phyloP scores from a whole-genome alignment of 2,113 vertebrate genomes.

The Cynopterus brachyotis region DNA sequence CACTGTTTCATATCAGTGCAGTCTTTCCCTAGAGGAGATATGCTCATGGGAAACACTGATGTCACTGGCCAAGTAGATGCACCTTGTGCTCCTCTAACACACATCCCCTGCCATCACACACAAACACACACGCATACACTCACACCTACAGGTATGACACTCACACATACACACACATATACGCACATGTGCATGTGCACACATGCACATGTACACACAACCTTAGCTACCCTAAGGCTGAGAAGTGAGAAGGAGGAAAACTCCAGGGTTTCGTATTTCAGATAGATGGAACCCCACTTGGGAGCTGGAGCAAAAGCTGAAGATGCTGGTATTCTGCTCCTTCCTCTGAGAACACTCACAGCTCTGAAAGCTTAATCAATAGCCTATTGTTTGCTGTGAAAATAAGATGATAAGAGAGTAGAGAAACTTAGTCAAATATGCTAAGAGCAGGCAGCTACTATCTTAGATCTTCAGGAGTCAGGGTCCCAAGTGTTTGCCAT shows the following conservation, averaged over 20 bases:
- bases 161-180: too few relatives aligned
- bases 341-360: conserved; percentile 64
- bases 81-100: background rate
- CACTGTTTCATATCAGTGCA: fast-evolving
- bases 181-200: background rate
- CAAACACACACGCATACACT: background rate
- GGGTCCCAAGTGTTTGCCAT: conserved; percentile 35
- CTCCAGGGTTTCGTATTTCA: conserved; percentile 21
- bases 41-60: background rate
- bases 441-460: conserved; percentile 39
- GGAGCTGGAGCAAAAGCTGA: conserved; percentile 19
- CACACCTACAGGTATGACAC: background rate
- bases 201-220: background rate
- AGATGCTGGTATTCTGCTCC: background rate
- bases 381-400: conserved; percentile 64
- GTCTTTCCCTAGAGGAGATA: background rate
- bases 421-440: conserved; percentile 52
- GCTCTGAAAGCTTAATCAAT: conserved; percentile 56
- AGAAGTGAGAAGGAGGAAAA: background rate
- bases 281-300: background rate
- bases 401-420: conserved; percentile 60
- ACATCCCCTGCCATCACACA: background rate
- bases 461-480: conserved; percentile 47
- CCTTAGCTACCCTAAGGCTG: background rate
- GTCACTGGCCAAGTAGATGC: background rate